A percentile compares a stretch with the other conserved stretches of the same genome.
Conservation (phyloP, 2,797 vertebrate species). For the Heliangelus exortis region DNA sequence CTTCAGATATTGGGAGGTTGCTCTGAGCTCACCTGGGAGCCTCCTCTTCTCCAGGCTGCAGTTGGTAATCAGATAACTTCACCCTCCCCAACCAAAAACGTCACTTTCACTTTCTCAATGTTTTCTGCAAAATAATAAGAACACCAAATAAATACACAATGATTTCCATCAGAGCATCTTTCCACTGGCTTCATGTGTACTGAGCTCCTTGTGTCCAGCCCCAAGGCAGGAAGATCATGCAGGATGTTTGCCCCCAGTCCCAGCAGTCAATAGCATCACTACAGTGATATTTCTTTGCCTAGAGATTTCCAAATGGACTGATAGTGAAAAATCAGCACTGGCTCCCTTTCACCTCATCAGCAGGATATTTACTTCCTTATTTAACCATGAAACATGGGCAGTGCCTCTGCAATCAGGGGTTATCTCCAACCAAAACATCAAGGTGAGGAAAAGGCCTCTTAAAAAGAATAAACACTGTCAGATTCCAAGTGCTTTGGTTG, state of each 20-base stretch:
- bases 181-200: neutral
- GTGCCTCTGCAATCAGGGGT: neutral
- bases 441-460: neutral
- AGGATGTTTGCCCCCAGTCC: fast-evolving
- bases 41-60: neutral
- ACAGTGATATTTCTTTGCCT: neutral
- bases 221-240: neutral
- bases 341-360: neutral
- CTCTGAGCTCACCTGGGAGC: too few species aligned
- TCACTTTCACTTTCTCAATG: neutral
- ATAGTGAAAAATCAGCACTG: neutral
- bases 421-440: neutral
- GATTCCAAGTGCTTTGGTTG: neutral
- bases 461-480: neutral
- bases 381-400: neutral
- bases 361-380: neutral
- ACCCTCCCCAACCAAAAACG: neutral
- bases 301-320: neutral
- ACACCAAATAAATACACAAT: neutral
- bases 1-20: too few species aligned
- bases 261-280: too few species aligned
- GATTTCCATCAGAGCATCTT: neutral
- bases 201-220: neutral
- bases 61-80: neutral
- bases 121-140: neutral